phyloP scores from a whole-genome alignment of 2,113 vertebrate species.

The Pseudorasbora parva region DNA sequence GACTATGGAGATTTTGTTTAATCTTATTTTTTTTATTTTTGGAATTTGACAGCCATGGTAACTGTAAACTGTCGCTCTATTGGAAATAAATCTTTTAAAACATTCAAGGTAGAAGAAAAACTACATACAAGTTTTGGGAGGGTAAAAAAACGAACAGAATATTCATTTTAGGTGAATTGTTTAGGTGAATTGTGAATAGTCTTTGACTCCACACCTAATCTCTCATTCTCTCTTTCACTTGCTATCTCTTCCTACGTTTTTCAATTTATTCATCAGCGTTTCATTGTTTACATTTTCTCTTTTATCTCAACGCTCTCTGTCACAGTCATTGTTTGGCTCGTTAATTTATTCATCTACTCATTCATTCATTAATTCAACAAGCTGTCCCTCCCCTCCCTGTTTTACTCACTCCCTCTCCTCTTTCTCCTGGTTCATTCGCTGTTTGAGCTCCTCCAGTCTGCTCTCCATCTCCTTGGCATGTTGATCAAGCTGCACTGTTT shows the following conservation, averaged over 20 bases:
- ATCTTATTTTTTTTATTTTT: neutral
- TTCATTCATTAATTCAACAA: slow-evolving; percentile 44
- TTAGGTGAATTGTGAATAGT: neutral
- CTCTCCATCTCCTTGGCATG: slow-evolving; percentile 85
- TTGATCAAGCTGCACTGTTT: slow-evolving; percentile 79
- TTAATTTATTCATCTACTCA: slow-evolving; percentile 31
- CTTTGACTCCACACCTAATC: neutral
- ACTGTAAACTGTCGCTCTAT: slow-evolving; percentile 1
- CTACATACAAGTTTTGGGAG: neutral
- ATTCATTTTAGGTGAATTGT: neutral
- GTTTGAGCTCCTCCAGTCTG: slow-evolving; percentile 81
- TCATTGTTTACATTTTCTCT: slow-evolving; percentile 22
- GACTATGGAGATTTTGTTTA: slow-evolving; percentile 19
- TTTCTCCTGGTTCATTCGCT: slow-evolving; percentile 83
- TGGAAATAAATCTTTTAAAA: neutral
- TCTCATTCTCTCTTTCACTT: slow-evolving; percentile 23
- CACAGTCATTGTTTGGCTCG: slow-evolving; percentile 3
- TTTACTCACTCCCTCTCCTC: slow-evolving; percentile 84
- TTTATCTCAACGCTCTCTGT: slow-evolving; percentile 6
- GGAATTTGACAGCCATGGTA: neutral
- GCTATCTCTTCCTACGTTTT: slow-evolving; percentile 15
- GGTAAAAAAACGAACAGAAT: neutral
- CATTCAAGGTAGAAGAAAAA: neutral
- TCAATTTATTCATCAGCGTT: neutral
- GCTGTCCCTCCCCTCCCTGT: neutral